Base-by-base conservation (phyloP, 2,888 invertebrate species). In the Stenolophus ochropezus region DNA sequence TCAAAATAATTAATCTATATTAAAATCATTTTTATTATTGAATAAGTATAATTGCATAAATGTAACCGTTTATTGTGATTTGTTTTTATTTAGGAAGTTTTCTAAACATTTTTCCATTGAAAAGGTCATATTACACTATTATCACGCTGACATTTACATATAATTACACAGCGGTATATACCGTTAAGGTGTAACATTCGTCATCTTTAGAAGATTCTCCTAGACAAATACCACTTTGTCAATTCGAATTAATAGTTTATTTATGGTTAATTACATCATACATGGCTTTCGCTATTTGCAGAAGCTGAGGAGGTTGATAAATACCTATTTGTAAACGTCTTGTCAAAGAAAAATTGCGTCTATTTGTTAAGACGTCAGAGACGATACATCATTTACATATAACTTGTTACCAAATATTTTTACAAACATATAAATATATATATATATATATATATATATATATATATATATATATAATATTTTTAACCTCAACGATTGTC, bases 81-180 rank as follows among this genome's bases (percentile, higher is more conserved):
- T 42, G 11, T 11, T 42, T 42, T 11, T 56, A 20, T 56, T 61
- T 25, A 61, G 61, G 61, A 61, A 61, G 61, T 14, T 14, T 61
- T 61, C 23, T 21, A 27, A 6, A 61, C 6, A 25, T 23, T 61
- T 61, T 23, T n/a, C 23, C 23, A 14, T 11, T 21, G 14, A 14
- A 61, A 61, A 61, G 61, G 61, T 61, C 27, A 61, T 5, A 23
- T 61, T 25, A 27, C 61, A 27, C 61, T 61, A 23, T 21, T 23
- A 61, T 61, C 25, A 61, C 27, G 23, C 21, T 61, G 61, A 61
- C 61, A 61, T 61, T 61, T 61, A 61, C 61, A 61, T 61, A 23
- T 61, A 61, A 61, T 61, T 61, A 61, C 23, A 61, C 21, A 21
- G 61, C 61, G 61, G 61, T 61, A 16, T 51, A 51, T 16, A 61